Percentiles rank a stretch among this genome's conserved stretches.
phyloP scores from a whole-genome alignment of 1,140 invertebrate genomes.

The Lepidurus packardi region DNA sequence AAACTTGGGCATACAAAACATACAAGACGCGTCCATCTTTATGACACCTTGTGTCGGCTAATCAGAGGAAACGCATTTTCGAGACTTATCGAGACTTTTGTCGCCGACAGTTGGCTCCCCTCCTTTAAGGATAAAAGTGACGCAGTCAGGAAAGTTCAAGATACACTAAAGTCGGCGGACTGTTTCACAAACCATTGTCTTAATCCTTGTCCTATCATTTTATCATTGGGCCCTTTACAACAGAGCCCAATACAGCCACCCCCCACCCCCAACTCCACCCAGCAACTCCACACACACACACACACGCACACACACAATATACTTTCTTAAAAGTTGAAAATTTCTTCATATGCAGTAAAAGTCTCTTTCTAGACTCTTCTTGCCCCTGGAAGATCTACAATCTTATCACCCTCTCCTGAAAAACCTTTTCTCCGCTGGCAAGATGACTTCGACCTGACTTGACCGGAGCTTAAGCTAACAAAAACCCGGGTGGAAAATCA shows the following conservation, averaged over 20 bases:
- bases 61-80: not conserved
- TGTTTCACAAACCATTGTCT: not conserved
- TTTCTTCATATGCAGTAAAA: not conserved
- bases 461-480: conserved; percentile 2
- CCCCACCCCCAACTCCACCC: too few species aligned
- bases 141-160: not conserved
- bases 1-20: not conserved
- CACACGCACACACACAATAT: too few species aligned
- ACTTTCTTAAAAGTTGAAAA: too few species aligned
- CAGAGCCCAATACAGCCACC: not conserved
- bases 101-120: not conserved
- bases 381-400: not conserved
- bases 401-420: not conserved
- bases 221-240: conserved; percentile 15
- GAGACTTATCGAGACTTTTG: conserved; percentile 14
- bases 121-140: not conserved
- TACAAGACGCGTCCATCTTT: not conserved
- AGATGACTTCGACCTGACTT: conserved; percentile 15
- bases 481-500: conserved; percentile 1
- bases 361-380: not conserved
- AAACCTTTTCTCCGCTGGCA: not conserved
- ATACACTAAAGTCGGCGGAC: not conserved
- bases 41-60: conserved; percentile 9
- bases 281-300: too few species aligned
- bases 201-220: conserved; percentile 19